Evolutionary conservation across 2,888 invertebrate genomes (phyloP).

Genomic region (Drosophila borborema): DNA sequence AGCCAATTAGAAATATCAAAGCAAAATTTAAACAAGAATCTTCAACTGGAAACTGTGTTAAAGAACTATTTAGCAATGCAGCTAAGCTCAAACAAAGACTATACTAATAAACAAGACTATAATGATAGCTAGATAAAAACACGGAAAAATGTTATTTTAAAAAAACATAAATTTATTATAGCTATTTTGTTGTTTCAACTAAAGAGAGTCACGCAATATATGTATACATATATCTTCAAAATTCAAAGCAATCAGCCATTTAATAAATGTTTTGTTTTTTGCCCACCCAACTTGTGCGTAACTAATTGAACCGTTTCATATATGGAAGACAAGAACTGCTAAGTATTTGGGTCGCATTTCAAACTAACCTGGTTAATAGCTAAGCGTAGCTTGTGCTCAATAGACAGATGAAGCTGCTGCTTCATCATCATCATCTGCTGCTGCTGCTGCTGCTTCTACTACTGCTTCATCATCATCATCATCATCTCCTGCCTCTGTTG

Average conservation of each 20-base stretch:
- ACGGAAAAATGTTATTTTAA: too few species aligned
- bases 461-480: background rate
- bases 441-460: background rate
- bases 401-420: conserved; percentile 2
- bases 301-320: conserved; percentile 22
- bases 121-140: too few species aligned
- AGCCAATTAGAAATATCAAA: too few species aligned
- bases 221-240: too few species aligned
- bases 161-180: too few species aligned
- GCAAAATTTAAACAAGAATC: too few species aligned
- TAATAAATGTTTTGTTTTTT: background rate
- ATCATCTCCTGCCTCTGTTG: background rate
- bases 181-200: background rate
- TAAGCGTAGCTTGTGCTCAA: conserved; percentile 41
- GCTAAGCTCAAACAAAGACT: too few species aligned
- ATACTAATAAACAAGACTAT: too few species aligned
- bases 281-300: conserved; percentile 10
- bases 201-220: too few species aligned
- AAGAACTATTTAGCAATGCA: too few species aligned
- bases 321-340: background rate
- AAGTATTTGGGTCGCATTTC: conserved; percentile 37
- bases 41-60: too few species aligned
- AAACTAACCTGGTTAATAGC: conserved; percentile 44
- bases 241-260: background rate
- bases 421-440: background rate